A percentile compares a stretch with the other conserved stretches of the same genome.
Conservation (phyloP, 2,888 invertebrate species). For the Cordylochernes scorpioides region DNA sequence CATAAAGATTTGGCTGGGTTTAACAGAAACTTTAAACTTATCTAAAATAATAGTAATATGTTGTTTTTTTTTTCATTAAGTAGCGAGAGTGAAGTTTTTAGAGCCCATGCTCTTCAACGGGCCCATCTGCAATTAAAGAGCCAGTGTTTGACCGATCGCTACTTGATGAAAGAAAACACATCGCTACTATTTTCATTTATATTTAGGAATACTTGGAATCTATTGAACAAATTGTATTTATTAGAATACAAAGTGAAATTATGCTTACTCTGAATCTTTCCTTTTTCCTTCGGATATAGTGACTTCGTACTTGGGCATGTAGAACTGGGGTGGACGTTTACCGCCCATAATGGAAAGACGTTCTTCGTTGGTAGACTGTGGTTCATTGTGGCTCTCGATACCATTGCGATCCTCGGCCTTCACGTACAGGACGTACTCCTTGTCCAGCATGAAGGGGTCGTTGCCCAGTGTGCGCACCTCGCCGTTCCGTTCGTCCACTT, state of each 20-base stretch:
- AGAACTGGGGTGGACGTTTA: constrained; percentile 85
- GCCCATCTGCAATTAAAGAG: no score
- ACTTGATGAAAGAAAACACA: no score
- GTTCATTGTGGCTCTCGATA: constrained; percentile 23
- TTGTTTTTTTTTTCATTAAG: no score
- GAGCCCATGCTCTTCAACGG: no score
- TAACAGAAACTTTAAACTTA: no score
- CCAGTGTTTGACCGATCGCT: no score
- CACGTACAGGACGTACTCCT: constrained; percentile 82
- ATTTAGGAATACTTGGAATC: no score
- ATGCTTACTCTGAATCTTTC: constrained; percentile 66
- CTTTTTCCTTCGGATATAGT: constrained; percentile 88
- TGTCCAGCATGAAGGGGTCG: constrained; percentile 69
- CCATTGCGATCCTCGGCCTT: constrained; percentile 87
- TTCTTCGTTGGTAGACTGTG: constrained; percentile 74
- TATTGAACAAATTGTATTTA: neutral
- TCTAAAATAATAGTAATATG: no score
- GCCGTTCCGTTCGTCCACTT: constrained; percentile 66
- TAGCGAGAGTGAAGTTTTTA: no score
- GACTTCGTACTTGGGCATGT: constrained; percentile 71
- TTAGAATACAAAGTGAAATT: no score
- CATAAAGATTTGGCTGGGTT: no score
- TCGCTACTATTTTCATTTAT: no score
- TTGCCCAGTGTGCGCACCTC: constrained; percentile 69
- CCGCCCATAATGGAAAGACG: constrained; percentile 77